Percentiles rank a stretch among this genome's conserved stretches.
Evolutionary conservation across 92 coral and sea anemone genomes (phyloP).

Genomic region (Anthopleura xanthogrammica): DNA sequence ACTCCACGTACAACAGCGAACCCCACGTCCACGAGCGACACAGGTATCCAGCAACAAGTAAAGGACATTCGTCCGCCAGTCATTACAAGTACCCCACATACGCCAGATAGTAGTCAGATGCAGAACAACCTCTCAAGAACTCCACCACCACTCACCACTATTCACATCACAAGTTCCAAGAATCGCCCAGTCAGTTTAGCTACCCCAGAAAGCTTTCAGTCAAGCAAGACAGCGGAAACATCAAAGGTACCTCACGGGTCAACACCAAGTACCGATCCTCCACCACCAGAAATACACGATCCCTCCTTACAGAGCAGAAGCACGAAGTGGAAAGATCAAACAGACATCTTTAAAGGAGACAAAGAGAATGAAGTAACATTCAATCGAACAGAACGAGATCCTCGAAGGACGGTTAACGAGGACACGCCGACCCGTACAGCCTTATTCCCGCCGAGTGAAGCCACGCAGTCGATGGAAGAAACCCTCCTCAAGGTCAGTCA

Average conservation of each 20-base stretch:
- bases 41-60: neutral
- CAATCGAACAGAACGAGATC: neutral
- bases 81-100: neutral
- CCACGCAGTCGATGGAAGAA: conserved; percentile 31
- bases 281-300: neutral
- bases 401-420: neutral
- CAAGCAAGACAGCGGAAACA: neutral
- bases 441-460: conserved; percentile 28
- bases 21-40: neutral
- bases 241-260: neutral
- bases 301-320: neutral
- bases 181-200: neutral
- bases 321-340: neutral
- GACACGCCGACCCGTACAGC: neutral
- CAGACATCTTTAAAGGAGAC: neutral
- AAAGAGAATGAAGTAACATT: neutral
- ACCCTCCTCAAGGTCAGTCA: conserved; percentile 44
- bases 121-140: neutral
- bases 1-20: neutral
- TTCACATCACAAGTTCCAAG: conserved; percentile 2
- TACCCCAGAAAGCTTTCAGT: conserved; percentile 15
- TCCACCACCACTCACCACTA: neutral
- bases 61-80: conserved; percentile 2
- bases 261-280: neutral
- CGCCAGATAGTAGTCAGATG: too few species aligned